Conservation (phyloP, 2,113 vertebrate species). For the Tetraodon nigroviridis region DNA sequence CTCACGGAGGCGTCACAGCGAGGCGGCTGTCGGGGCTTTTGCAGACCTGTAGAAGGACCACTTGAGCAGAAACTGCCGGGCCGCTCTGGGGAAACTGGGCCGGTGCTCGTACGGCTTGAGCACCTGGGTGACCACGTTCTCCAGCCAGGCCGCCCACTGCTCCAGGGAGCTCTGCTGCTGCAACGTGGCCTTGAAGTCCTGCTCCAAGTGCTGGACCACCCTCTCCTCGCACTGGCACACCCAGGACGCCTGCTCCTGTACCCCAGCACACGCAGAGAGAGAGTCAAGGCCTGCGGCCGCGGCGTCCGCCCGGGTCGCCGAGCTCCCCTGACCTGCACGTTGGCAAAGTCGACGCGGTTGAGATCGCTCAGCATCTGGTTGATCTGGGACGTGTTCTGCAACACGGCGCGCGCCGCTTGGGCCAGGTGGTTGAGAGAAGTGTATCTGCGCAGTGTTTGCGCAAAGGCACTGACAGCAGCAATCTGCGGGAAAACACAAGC, state of each 20-base stretch:
- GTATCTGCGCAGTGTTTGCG: constrained; percentile 93
- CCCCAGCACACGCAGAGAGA: not conserved
- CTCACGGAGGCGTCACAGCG: not conserved
- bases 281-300: not conserved
- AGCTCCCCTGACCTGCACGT: constrained; percentile 83
- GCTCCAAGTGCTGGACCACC: constrained; percentile 92
- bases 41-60: constrained; percentile 97
- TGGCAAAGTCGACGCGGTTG: constrained; percentile 97
- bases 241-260: constrained; percentile 96
- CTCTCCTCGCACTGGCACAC: constrained; percentile 98
- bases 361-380: constrained; percentile 99
- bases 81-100: constrained; percentile 89
- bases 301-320: not conserved
- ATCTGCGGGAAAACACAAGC: constrained; percentile 72
- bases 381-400: constrained; percentile 97
- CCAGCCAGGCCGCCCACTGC: constrained; percentile 96
- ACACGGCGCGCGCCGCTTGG: constrained; percentile 91
- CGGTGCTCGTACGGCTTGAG: constrained; percentile 89
- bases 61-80: constrained; percentile 93
- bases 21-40: not conserved
- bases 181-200: constrained; percentile 94
- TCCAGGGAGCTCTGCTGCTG: constrained; percentile 98
- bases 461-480: constrained; percentile 93
- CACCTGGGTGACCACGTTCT: constrained; percentile 90
- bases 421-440: constrained; percentile 97